Evolutionary conservation across 2,113 vertebrate genomes (phyloP).

Genomic region (Lasiurus cinereus): DNA sequence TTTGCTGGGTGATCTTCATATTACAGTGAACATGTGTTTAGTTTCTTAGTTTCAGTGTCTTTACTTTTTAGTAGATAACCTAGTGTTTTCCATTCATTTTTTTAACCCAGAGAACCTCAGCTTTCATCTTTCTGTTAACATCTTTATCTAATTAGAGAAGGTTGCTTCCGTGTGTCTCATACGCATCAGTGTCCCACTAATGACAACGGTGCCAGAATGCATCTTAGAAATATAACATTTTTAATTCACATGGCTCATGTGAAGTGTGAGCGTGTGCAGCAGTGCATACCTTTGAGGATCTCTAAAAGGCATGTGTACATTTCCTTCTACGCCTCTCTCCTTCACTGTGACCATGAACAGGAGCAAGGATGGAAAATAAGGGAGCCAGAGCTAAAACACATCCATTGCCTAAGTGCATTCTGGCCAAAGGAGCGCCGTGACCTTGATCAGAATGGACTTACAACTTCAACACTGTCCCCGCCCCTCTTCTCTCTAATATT

Average conservation of each 20-base stretch:
- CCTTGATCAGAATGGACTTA: not conserved
- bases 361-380: not conserved
- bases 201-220: not conserved
- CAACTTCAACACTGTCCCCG: not conserved
- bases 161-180: not conserved
- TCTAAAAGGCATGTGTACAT: not conserved
- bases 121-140: not conserved
- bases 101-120: constrained; percentile 20
- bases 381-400: not conserved
- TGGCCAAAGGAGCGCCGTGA: not conserved
- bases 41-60: not conserved
- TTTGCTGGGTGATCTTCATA: not conserved
- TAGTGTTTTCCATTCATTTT: constrained; percentile 50
- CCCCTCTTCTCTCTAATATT: not conserved
- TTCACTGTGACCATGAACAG: not conserved
- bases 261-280: not conserved
- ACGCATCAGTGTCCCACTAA: not conserved
- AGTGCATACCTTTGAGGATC: not conserved
- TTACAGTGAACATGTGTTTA: not conserved
- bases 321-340: not conserved
- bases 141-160: constrained; percentile 10
- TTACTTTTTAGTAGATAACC: constrained; percentile 12
- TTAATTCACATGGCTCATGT: not conserved
- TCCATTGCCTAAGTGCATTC: not conserved
- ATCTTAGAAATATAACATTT: not conserved